Evolutionary conservation across 30 jellyfish, hydroid and myxozoan species (phyloP).

Genomic region (Aurelia aurita): DNA sequence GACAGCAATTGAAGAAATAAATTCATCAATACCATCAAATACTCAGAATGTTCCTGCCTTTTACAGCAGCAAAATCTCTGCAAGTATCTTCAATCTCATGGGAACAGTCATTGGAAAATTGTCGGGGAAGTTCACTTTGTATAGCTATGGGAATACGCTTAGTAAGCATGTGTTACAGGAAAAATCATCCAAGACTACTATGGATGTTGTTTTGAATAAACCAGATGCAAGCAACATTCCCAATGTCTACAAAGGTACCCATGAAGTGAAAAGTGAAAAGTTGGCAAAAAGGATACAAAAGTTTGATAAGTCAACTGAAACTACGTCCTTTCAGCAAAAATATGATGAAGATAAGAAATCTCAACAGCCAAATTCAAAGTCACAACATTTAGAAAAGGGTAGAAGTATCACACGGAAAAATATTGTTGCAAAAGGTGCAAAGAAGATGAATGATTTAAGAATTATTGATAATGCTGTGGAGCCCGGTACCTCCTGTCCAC

Average conservation of each 20-base stretch:
- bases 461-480: not conserved
- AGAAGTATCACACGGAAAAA: not conserved
- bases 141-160: slow-evolving; percentile 58
- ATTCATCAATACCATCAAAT: not conserved
- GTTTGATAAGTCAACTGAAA: slow-evolving; percentile 14
- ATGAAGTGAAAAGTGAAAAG: not conserved
- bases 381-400: not conserved
- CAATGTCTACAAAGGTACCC: not conserved
- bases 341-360: not conserved
- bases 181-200: not conserved
- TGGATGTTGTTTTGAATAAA: not conserved
- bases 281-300: not conserved
- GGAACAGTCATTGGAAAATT: slow-evolving; percentile 51
- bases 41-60: slow-evolving; percentile 3
- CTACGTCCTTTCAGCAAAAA: not conserved
- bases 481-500: slow-evolving; percentile 46
- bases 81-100: slow-evolving; percentile 47
- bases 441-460: too few relatives aligned
- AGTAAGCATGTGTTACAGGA: slow-evolving; percentile 17
- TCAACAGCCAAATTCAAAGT: too few relatives aligned
- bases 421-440: too few relatives aligned
- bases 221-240: not conserved
- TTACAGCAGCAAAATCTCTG: slow-evolving; percentile 1
- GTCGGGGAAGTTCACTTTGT: slow-evolving; percentile 13
- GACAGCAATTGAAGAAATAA: slow-evolving; percentile 35